Conservation (phyloP, 1,140 invertebrate genomes). For the Megalopta genalis region DNA sequence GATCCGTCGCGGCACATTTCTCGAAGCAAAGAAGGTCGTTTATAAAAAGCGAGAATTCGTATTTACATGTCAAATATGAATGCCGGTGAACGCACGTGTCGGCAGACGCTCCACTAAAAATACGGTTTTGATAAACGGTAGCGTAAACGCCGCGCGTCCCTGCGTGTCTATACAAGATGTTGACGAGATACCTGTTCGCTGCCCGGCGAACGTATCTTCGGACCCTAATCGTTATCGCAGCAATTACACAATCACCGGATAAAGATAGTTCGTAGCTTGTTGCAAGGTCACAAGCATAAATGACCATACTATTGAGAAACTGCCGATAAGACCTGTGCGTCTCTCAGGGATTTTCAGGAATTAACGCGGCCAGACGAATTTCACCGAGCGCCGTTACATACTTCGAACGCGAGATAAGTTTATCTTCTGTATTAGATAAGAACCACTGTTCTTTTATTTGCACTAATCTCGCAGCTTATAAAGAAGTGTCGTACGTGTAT, state of each 20-base stretch:
- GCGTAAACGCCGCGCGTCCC: neutral
- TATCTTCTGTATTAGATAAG: too few species aligned
- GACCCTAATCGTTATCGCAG: neutral
- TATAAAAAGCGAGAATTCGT: neutral
- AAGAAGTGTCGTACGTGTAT: neutral
- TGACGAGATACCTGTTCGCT: neutral
- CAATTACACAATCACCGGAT: neutral
- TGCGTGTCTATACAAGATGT: too few species aligned
- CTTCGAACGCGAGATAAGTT: neutral
- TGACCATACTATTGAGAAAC: neutral
- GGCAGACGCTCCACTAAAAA: slow-evolving; percentile 17
- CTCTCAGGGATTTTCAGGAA: too few species aligned
- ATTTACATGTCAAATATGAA: neutral
- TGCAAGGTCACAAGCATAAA: neutral
- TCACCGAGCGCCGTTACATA: neutral
- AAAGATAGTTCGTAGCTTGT: neutral
- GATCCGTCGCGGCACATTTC: neutral
- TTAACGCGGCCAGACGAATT: neutral
- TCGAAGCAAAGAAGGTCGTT: neutral
- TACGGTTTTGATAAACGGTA: slow-evolving; percentile 10
- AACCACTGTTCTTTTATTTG: too few species aligned
- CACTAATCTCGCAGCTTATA: neutral
- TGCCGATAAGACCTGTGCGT: neutral
- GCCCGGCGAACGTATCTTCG: neutral
- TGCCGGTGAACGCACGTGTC: neutral